phyloP scores from a whole-genome alignment of 2,888 invertebrate genomes.

The Belgica antarctica region DNA sequence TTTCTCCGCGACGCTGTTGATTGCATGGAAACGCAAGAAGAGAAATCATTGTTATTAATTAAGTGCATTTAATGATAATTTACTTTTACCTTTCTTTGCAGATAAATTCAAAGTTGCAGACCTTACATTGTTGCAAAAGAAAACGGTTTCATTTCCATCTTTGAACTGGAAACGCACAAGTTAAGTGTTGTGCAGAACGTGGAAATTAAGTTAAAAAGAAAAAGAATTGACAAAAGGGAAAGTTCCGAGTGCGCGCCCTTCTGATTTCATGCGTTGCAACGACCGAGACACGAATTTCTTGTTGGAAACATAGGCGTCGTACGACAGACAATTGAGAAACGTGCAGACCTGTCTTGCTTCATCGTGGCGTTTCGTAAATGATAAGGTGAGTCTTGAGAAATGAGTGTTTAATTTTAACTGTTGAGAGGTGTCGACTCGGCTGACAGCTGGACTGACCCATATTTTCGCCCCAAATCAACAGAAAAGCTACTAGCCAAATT shows the following conservation, averaged over 20 bases:
- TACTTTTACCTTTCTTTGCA: slow-evolving; percentile 1
- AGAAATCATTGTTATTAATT: slow-evolving; percentile 23
- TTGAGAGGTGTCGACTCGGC: no score
- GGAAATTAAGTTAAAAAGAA: no score
- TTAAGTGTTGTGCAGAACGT: neutral
- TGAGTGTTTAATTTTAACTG: no score
- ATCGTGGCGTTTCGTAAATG: slow-evolving; percentile 38
- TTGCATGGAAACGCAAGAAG: slow-evolving; percentile 22
- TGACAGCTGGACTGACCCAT: no score
- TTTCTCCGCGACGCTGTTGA: neutral
- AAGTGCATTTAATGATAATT: slow-evolving; percentile 7
- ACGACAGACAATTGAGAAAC: neutral
- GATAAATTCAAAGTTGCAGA: neutral
- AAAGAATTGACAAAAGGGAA: slow-evolving; percentile 24
- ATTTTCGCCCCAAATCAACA: no score
- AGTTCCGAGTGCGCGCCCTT: neutral
- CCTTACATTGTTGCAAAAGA: neutral
- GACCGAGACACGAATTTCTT: neutral
- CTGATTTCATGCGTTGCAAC: slow-evolving; percentile 15
- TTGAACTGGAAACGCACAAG: slow-evolving; percentile 4
- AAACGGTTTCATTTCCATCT: slow-evolving; percentile 2
- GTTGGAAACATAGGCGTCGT: neutral
- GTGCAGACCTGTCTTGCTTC: neutral
- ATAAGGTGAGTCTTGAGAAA: slow-evolving; percentile 42
- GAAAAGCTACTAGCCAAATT: no score